These are phyloP conservation scores for Ormyrus nitidulus DNA, from an alignment of 2,888 invertebrate species.

Conservation along the genomic window DNA sequence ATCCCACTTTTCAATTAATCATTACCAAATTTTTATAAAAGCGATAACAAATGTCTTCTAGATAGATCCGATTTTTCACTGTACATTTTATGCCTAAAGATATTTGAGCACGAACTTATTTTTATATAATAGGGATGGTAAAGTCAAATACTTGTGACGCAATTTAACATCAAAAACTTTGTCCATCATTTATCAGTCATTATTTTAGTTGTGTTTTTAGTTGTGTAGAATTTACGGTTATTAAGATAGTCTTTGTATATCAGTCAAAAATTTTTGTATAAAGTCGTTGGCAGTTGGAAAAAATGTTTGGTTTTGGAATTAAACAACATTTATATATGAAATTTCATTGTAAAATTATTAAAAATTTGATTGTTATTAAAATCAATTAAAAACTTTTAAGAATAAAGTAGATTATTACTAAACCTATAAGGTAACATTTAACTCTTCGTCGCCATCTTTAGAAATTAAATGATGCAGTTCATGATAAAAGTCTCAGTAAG, in stretches of 20 bases:
- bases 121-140: background rate
- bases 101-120: background rate
- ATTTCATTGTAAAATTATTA: constrained; percentile 1
- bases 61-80: constrained; percentile 2
- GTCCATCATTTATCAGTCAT: constrained; percentile 12
- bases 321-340: constrained; percentile 4
- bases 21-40: constrained; percentile 17
- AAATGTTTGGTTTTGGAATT: background rate
- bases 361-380: background rate
- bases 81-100: background rate
- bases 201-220: constrained; percentile 9
- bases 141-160: background rate
- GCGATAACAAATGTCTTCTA: constrained; percentile 10
- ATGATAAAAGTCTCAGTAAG: too few species aligned
- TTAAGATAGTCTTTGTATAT: too few species aligned
- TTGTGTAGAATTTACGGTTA: background rate
- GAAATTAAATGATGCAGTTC: too few species aligned
- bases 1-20: background rate
- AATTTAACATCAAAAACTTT: background rate
- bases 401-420: constrained; percentile 48
- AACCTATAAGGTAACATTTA: constrained; percentile 49
- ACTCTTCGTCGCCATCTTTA: background rate
- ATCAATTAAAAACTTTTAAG: background rate
- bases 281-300: background rate
- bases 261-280: constrained; percentile 7